A percentile compares a stretch with the other conserved stretches of the same genome.
Conservation (phyloP, 2,888 invertebrate species). For the Mesochorus sp. region DNA sequence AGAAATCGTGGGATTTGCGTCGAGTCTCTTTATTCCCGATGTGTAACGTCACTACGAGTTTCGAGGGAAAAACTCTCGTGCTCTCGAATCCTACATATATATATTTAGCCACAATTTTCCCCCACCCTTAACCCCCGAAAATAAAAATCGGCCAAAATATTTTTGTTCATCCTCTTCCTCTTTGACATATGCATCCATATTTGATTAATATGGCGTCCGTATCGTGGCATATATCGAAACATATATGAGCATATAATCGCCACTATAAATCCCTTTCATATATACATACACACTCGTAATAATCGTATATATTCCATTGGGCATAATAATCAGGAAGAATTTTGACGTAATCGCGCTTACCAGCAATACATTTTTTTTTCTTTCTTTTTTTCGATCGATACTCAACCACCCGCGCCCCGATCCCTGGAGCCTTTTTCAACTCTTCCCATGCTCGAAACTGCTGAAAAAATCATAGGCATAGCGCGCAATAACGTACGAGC, state of each 20-base stretch:
- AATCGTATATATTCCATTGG: conserved; percentile 23
- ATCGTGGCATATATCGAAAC: conserved; percentile 44
- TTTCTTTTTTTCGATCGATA: conserved; percentile 34
- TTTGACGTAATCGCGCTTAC: conserved; percentile 28
- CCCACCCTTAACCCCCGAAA: conserved; percentile 2
- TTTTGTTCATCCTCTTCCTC: conserved; percentile 8
- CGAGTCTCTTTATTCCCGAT: conserved; percentile 59
- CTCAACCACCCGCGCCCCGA: too few species aligned
- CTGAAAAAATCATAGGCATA: background rate
- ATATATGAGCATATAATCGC: conserved; percentile 59
- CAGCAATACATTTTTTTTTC: conserved; percentile 11
- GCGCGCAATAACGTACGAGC: background rate
- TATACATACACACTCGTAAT: background rate
- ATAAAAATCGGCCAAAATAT: conserved; percentile 25
- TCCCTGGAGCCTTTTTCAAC: too few species aligned
- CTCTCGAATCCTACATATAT: too few species aligned
- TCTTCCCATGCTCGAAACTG: background rate
- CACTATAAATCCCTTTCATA: conserved; percentile 29
- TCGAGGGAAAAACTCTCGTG: conserved; percentile 58
- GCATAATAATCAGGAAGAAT: conserved; percentile 37
- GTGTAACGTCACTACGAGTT: conserved; percentile 74
- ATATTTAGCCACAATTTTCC: too few species aligned
- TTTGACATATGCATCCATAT: conserved; percentile 23
- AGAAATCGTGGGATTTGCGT: conserved; percentile 80
- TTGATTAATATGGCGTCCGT: conserved; percentile 49